Evolutionary conservation across 2,797 vertebrate genomes (phyloP).

Genomic region (Astyanax mexicanus): DNA sequence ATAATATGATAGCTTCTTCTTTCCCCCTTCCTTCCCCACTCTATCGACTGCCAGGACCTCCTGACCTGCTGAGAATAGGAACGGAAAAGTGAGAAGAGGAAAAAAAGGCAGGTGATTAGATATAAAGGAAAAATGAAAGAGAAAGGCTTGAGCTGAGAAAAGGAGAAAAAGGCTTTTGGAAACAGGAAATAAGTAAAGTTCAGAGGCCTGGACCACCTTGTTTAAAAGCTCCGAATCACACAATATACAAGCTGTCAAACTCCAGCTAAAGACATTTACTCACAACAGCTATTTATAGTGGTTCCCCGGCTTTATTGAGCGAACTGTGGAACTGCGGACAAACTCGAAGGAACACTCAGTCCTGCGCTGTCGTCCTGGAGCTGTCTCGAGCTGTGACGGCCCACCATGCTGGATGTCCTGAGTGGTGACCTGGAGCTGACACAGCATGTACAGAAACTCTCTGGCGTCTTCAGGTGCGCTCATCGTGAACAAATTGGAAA

Average conservation of each 20-base stretch:
- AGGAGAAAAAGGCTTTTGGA: background rate
- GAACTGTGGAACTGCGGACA: too few relatives aligned
- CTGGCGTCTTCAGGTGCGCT: background rate
- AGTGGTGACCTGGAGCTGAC: background rate
- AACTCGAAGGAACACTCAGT: background rate
- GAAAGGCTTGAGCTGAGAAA: background rate
- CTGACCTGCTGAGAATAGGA: slow-evolving; percentile 26
- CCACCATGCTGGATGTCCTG: too few relatives aligned
- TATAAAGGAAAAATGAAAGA: slow-evolving; percentile 5
- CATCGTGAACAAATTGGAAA: background rate
- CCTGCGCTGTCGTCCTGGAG: background rate
- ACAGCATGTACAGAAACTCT: background rate
- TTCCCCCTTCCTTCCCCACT: slow-evolving; percentile 4
- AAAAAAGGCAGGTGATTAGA: background rate
- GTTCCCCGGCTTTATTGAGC: background rate
- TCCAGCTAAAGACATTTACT: background rate
- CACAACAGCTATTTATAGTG: background rate
- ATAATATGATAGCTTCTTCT: slow-evolving; percentile 43
- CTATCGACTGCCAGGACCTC: slow-evolving; percentile 5
- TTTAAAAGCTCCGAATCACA: background rate
- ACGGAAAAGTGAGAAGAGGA: background rate
- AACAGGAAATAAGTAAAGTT: background rate
- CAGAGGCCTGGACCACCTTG: background rate
- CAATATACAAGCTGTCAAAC: background rate
- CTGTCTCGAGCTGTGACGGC: background rate